Conservation (phyloP, 2,113 vertebrate genomes). For the Smithornis capensis region DNA sequence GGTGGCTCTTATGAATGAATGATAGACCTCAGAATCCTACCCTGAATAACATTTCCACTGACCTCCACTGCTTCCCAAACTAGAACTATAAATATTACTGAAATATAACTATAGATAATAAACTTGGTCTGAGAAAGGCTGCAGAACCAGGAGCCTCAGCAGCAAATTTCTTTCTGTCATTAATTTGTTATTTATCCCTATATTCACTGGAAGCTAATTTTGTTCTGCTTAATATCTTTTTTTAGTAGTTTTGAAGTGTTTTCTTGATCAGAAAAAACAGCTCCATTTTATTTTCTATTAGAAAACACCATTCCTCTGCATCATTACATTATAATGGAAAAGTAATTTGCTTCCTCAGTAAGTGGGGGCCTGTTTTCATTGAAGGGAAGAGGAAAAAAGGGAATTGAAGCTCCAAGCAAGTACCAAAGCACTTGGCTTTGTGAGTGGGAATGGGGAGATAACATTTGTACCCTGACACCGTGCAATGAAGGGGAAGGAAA, state of each 20-base stretch:
- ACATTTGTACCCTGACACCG: not conserved
- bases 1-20: not conserved
- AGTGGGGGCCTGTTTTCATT: constrained; percentile 16
- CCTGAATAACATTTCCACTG: not conserved
- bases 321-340: constrained; percentile 35
- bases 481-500: no score
- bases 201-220: not conserved
- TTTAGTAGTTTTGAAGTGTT: not conserved
- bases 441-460: not conserved
- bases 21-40: not conserved
- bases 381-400: not conserved
- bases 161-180: not conserved
- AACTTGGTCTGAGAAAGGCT: not conserved
- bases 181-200: not conserved
- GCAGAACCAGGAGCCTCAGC: not conserved
- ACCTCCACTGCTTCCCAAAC: not conserved
- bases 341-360: constrained; percentile 39
- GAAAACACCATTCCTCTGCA: constrained; percentile 23
- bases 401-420: constrained; percentile 15
- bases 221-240: not conserved
- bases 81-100: not conserved
- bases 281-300: not conserved
- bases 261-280: constrained; percentile 24
- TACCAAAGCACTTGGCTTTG: not conserved
- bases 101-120: not conserved